These are phyloP conservation scores for Euschistus heros DNA, from an alignment of 1,140 invertebrate species.

Conservation along the genomic window DNA sequence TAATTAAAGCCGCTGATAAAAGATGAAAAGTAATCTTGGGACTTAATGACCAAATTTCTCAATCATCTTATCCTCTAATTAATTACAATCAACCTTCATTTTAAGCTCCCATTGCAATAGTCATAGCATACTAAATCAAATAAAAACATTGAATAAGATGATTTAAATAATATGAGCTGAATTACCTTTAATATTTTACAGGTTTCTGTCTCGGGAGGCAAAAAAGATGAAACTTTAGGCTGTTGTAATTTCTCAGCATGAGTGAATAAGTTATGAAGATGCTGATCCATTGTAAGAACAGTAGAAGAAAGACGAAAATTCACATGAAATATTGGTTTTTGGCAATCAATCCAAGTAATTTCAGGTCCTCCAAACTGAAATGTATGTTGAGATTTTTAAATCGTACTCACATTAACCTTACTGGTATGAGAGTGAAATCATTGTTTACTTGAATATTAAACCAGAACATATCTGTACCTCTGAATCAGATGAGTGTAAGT, in stretches of 20 bases:
- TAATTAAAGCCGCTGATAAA: too few species aligned
- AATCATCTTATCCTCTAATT: too few species aligned
- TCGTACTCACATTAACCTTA: too few species aligned
- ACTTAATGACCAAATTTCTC: too few species aligned
- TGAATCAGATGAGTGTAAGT: too few species aligned
- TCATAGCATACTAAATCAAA: too few species aligned
- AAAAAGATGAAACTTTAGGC: slow-evolving; percentile 43
- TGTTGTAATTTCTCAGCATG: slow-evolving; percentile 57
- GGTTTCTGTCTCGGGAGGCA: slow-evolving; percentile 64
- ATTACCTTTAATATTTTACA: slow-evolving; percentile 69
- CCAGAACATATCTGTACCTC: too few species aligned
- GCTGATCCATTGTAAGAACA: slow-evolving; percentile 70
- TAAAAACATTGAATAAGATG: slow-evolving; percentile 49
- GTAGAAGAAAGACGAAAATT: slow-evolving; percentile 73
- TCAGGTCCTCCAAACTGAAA: slow-evolving; percentile 78
- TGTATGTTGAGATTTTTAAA: not conserved
- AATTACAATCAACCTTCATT: too few species aligned
- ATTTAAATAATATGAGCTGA: slow-evolving; percentile 3
- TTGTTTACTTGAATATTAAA: too few species aligned
- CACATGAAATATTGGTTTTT: slow-evolving; percentile 76
- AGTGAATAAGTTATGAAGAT: slow-evolving; percentile 75
- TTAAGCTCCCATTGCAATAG: too few species aligned
- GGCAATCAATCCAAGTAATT: slow-evolving; percentile 83
- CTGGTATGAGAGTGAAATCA: too few species aligned
- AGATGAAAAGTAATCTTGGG: too few species aligned